These are phyloP conservation scores for Lycia hirtaria DNA, from an alignment of 2,888 invertebrate species.

Conservation along the genomic window DNA sequence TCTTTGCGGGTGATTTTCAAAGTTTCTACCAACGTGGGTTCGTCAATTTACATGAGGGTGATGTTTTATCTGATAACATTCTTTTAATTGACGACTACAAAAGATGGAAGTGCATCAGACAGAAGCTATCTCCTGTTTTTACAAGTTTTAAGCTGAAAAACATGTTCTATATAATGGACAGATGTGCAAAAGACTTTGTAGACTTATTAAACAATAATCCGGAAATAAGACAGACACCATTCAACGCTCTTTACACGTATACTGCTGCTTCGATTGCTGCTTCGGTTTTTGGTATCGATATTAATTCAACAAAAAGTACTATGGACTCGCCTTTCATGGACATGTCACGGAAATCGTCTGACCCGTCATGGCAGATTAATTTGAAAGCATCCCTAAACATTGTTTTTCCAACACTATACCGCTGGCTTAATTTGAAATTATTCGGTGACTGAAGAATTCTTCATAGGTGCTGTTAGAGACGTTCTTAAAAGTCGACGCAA, in stretches of 20 bases:
- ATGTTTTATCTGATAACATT: constrained; percentile 55
- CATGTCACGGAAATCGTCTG: too few species aligned
- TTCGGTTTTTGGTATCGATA: constrained; percentile 5
- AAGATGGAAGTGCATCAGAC: constrained; percentile 63
- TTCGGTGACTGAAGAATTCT: constrained; percentile 59
- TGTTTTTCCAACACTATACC: constrained; percentile 30
- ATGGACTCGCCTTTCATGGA: constrained; percentile 53
- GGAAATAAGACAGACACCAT: constrained; percentile 33
- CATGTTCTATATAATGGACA: constrained; percentile 66
- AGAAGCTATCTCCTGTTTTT: constrained; percentile 67
- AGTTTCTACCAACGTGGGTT: constrained; percentile 57
- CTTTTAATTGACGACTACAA: constrained; percentile 54
- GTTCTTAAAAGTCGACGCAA: constrained; percentile 53
- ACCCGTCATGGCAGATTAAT: too few species aligned
- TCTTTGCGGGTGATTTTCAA: constrained; percentile 56
- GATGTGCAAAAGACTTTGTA: constrained; percentile 59
- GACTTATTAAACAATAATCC: too few species aligned
- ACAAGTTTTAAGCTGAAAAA: constrained; percentile 63
- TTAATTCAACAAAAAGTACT: not conserved
- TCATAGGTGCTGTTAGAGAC: constrained; percentile 59
- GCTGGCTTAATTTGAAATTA: constrained; percentile 47
- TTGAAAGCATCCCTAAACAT: too few species aligned
- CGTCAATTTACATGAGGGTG: constrained; percentile 44
- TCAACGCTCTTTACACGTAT: constrained; percentile 48
- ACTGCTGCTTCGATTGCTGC: constrained; percentile 44